Evolutionary conservation across 2,113 vertebrate species (phyloP), one percentile per base, ranked within the genome.

Genomic region (Phycodurus eques): DNA sequence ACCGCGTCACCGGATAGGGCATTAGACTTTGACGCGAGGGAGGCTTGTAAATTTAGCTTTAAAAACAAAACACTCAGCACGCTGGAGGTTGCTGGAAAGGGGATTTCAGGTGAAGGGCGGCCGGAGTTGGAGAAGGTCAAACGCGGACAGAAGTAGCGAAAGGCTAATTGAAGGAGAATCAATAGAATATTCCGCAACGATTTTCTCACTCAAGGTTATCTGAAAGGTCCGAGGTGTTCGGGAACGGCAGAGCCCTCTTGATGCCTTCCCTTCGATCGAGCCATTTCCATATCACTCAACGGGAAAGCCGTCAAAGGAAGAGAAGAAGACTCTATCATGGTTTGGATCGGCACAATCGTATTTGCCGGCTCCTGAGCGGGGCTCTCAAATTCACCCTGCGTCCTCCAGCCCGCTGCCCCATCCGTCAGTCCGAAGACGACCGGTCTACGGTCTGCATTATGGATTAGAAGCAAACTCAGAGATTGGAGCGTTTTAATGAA

Each of bases 401-500:
- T 70, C 12, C 73, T 70, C 22, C 62, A 43, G 70, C n/a, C 67
- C 61, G 54, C 62, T 12, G 43, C 70, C 84, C 82, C 81, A 88
- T 91, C 85, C 74, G 81, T 91, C 76, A 17, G 63, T 65, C 66
- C 5, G 5, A 63, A 77, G 81, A 74, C 76, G 39, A 67, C n/a
- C 9, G 7, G 73, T 59, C 57, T 12, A 1, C 11, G 69, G 62
- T 15, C 27, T 8, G 12, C 84, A 70, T 86, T 85, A 87, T 79
- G 80, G 85, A 86, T 89, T 85, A 89, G 79, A 82, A 49, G 17
- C 2, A 68, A 78, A 87, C 89, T 90, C 86, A 80, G 75, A 83
- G 80, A 81, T 87, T 83, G 86, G 87, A 80, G 74, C 75, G 72
- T 84, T 87, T 85, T 91, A 90, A 91, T 91, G 87, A 85, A 91